phyloP scores from a whole-genome alignment of 2,113 vertebrate genomes.

The Platichthys stellatus region DNA sequence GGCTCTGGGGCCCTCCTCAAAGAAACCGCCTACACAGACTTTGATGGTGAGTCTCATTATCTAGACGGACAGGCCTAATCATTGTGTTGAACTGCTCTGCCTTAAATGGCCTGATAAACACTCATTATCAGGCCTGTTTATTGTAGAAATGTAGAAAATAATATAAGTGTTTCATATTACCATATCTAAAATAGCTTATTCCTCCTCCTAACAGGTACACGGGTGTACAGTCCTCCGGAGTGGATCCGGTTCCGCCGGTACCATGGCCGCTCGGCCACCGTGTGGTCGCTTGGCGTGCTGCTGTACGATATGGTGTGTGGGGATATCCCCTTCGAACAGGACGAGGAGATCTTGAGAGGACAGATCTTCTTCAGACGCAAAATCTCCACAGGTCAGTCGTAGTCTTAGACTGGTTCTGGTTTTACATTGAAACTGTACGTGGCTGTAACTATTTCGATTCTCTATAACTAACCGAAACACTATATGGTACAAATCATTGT shows the following conservation, averaged over 20 bases:
- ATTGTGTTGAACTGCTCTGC: no score
- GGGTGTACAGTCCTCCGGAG: conserved; percentile 95
- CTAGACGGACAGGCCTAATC: neutral
- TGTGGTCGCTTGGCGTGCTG: conserved; percentile 94
- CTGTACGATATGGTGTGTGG: conserved; percentile 96
- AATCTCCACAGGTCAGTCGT: conserved; percentile 85
- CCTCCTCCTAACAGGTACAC: conserved; percentile 81
- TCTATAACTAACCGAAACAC: neutral
- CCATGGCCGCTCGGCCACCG: conserved; percentile 91
- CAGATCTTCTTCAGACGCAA: conserved; percentile 87
- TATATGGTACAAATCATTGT: neutral
- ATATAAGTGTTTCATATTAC: no score
- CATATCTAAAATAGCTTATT: no score
- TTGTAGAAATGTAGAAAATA: no score
- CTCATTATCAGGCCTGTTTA: no score
- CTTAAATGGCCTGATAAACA: no score
- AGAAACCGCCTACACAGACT: conserved; percentile 94
- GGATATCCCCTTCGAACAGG: conserved; percentile 95
- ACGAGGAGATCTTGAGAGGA: conserved; percentile 91
- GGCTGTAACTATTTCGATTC: neutral
- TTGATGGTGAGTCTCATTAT: conserved; percentile 86
- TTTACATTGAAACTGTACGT: neutral
- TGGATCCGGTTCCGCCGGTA: conserved; percentile 94
- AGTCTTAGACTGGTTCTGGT: neutral
- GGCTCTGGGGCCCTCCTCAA: conserved; percentile 93